Evolutionary conservation across 2,797 vertebrate species (phyloP), one percentile per base, ranked within the genome.

Genomic region (Hydrocynus forskahlii): DNA sequence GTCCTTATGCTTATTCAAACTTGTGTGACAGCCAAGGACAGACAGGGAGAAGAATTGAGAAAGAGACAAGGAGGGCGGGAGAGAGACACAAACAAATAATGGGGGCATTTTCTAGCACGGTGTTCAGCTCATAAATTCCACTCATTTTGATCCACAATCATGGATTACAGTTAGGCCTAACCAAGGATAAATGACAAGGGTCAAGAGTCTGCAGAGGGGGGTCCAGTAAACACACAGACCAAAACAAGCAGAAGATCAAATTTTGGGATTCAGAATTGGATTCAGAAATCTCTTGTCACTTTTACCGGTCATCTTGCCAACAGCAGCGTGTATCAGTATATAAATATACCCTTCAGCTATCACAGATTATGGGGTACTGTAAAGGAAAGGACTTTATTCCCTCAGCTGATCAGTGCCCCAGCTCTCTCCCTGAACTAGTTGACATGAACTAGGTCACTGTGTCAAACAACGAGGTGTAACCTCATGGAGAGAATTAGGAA

Each of bases 371-470:
- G 35, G 35, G 10, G 66, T 48, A 21, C 23, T 68, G n/a, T 69
- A 43, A 21, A 14, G 13, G 16, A 7, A n/a, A 38, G 14, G 1
- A 38, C 10, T 29, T 6, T 25, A 0, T 67, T 67, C 19, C 43
- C 7, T 29, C 35, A 35, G 35, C 35, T 35, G 45, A 8, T 48
- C 45, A 2, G 45, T 12, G 45, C 12, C 45, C 45, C 45, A 35
- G 35, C 35, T 35, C 45, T 48, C 45, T 8, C 45, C 45, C 45
- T 48, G 5, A 64, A 6, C 62, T 17, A 19, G 62, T 25, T 10
- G 8, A 52, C 68, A 71, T 54, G 69, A 55, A 52, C 40, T 70
- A 54, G 66, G 74, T 71, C 74, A 76, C 54, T 70, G 66, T 81
- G 74, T 43, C 74, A 81, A 70, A 16, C 9, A 23, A 13, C n/a